Evolutionary conservation across 1,140 invertebrate genomes (phyloP).

Genomic region (Meteorus sp.): DNA sequence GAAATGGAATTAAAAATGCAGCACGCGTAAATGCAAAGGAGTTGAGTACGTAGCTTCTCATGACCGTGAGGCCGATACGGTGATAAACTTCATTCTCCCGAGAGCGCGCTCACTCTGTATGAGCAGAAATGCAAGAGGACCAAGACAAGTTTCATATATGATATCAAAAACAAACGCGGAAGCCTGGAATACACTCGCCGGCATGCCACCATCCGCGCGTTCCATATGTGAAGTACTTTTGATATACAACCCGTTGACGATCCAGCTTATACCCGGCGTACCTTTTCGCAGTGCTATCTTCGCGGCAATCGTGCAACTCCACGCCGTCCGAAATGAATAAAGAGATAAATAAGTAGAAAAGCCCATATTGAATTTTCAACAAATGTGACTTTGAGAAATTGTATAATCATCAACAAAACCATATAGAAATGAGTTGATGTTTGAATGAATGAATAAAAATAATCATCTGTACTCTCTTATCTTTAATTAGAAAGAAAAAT

Average conservation of each 20-base stretch:
- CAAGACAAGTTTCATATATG: constrained; percentile 18
- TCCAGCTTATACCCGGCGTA: background rate
- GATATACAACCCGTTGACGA: constrained; percentile 10
- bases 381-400: no score
- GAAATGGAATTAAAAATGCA: constrained; percentile 24
- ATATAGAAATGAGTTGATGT: no score
- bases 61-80: constrained; percentile 21
- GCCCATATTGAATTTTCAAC: no score
- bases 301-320: background rate
- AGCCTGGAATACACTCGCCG: no score
- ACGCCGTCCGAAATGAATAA: background rate
- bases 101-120: no score
- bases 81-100: constrained; percentile 24
- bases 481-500: no score
- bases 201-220: background rate
- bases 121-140: background rate
- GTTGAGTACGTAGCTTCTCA: background rate
- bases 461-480: no score
- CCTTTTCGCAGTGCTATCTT: background rate
- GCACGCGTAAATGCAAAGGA: background rate
- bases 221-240: constrained; percentile 3
- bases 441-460: no score
- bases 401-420: no score
- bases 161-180: constrained; percentile 27
- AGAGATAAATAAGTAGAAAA: no score